phyloP scores from a whole-genome alignment of 1,140 invertebrate species.

The Phenacoccus solenopsis region DNA sequence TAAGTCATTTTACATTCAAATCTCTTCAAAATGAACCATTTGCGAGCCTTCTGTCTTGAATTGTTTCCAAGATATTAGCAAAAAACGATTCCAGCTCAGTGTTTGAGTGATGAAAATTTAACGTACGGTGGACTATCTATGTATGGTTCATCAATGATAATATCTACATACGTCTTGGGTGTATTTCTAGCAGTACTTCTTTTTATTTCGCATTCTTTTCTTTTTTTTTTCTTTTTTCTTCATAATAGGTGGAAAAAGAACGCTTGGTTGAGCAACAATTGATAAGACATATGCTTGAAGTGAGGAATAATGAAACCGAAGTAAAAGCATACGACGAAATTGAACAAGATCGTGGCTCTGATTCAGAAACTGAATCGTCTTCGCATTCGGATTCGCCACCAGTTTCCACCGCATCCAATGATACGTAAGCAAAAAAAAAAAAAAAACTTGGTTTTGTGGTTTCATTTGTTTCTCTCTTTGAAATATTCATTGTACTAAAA shows the following conservation, averaged over 20 bases:
- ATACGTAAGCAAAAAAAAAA: background rate
- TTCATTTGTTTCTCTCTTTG: too few species aligned
- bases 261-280: background rate
- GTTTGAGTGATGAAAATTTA: too few species aligned
- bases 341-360: background rate
- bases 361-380: background rate
- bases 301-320: conserved; percentile 5
- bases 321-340: background rate
- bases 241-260: conserved; percentile 5
- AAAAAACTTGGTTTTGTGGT: too few species aligned
- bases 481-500: too few species aligned
- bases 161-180: background rate
- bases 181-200: too few species aligned
- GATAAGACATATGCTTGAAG: conserved; percentile 2
- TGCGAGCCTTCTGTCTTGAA: too few species aligned
- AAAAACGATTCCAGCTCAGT: too few species aligned
- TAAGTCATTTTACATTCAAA: too few species aligned
- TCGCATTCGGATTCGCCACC: background rate
- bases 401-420: background rate
- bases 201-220: too few species aligned
- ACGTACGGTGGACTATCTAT: too few species aligned
- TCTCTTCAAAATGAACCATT: too few species aligned
- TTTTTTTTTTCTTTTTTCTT: background rate
- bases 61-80: too few species aligned
- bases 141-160: background rate